Percentiles rank a stretch among this genome's conserved stretches.
Evolutionary conservation across 2,888 invertebrate genomes (phyloP).

Genomic region (Periphyllus acericola): DNA sequence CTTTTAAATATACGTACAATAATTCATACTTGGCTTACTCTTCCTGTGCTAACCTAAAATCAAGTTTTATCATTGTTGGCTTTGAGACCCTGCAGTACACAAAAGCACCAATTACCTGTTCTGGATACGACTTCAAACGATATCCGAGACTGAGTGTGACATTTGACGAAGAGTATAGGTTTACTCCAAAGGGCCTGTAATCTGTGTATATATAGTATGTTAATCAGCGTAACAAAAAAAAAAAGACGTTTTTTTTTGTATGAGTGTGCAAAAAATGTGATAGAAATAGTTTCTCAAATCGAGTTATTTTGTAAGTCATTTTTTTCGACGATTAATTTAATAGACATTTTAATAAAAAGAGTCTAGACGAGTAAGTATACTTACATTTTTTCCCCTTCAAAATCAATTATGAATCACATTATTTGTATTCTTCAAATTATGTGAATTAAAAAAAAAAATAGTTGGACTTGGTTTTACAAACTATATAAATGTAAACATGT

Average conservation of each 20-base stretch:
- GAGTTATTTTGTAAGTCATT: neutral
- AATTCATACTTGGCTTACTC: neutral
- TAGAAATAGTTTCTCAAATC: neutral
- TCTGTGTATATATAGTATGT: neutral
- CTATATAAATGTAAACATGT: neutral
- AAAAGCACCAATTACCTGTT: slow-evolving; percentile 48
- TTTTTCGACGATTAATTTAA: neutral
- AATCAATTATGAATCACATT: no score
- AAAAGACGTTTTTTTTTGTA: neutral
- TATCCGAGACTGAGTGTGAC: slow-evolving; percentile 47
- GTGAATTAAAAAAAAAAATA: neutral
- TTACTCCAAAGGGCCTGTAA: neutral
- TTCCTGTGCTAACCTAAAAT: neutral
- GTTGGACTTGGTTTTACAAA: neutral
- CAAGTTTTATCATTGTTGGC: slow-evolving; percentile 13
- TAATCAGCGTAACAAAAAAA: neutral
- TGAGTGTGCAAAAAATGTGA: neutral
- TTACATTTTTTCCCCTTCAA: neutral
- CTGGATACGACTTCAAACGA: slow-evolving; percentile 26
- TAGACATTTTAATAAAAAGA: neutral
- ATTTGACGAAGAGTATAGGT: neutral
- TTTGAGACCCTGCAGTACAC: neutral
- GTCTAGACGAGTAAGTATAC: neutral
- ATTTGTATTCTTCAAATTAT: neutral
- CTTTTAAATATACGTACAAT: neutral